A percentile compares a stretch with the other conserved stretches of the same genome.
Evolutionary conservation across 1,140 invertebrate species (phyloP).

Genomic region (Diabrotica undecimpunctata): DNA sequence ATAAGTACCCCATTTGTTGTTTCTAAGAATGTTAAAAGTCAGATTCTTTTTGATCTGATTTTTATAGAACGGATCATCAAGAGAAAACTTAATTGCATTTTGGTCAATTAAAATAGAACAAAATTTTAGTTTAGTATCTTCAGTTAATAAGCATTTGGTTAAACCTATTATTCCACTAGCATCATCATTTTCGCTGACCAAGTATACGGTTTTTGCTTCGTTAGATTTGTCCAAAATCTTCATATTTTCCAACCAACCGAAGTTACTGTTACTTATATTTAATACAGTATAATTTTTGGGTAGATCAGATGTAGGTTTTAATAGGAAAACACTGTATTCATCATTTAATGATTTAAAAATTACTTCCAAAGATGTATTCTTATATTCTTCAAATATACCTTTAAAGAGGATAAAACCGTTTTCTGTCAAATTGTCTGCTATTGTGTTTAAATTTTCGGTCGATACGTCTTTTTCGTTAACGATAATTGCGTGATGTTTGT

Average conservation of each 20-base stretch:
- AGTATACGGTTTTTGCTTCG: slow-evolving; percentile 59
- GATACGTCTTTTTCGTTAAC: not conserved
- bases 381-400: not conserved
- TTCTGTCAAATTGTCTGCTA: not conserved
- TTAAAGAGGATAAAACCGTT: slow-evolving; percentile 7
- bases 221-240: slow-evolving; percentile 64
- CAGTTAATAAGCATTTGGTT: slow-evolving; percentile 80
- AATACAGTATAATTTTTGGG: slow-evolving; percentile 51
- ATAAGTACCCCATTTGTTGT: slow-evolving; percentile 64
- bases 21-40: slow-evolving; percentile 61
- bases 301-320: slow-evolving; percentile 51
- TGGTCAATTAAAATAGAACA: slow-evolving; percentile 64
- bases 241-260: slow-evolving; percentile 75
- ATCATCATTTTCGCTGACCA: slow-evolving; percentile 64
- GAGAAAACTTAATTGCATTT: slow-evolving; percentile 57
- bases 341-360: not conserved
- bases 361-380: not conserved
- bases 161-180: slow-evolving; percentile 80
- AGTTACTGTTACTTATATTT: slow-evolving; percentile 62
- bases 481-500: not conserved
- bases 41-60: slow-evolving; percentile 59
- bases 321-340: not conserved
- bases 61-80: slow-evolving; percentile 59
- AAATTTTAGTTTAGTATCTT: slow-evolving; percentile 68
- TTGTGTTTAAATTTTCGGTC: not conserved